These are phyloP conservation scores for Thecocarcelia acutangulata DNA, from an alignment of 2,888 invertebrate species.

Conservation along the genomic window DNA sequence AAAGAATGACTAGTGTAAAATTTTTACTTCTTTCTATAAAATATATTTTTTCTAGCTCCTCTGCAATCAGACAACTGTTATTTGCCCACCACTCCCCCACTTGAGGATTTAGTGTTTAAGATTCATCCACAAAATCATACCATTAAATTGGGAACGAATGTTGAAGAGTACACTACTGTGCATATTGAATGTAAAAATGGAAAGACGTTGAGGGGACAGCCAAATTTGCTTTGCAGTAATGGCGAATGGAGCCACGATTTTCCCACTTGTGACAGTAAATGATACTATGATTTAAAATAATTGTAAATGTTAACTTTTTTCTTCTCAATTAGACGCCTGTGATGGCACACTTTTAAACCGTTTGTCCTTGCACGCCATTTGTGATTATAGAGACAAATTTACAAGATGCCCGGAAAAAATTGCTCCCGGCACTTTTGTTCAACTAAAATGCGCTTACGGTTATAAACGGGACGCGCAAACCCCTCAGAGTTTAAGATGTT, in stretches of 20 bases:
- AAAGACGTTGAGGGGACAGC: neutral
- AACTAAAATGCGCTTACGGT: slow-evolving; percentile 46
- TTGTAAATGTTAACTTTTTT: neutral
- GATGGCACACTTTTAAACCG: slow-evolving; percentile 23
- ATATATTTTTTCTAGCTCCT: neutral
- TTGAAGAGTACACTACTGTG: slow-evolving; percentile 8
- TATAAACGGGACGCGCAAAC: slow-evolving; percentile 1
- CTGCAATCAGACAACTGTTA: neutral
- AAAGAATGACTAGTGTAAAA: too few species aligned
- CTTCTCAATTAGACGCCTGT: slow-evolving; percentile 44
- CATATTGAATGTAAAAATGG: slow-evolving; percentile 37
- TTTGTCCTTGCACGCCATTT: slow-evolving; percentile 33
- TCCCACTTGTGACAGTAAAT: slow-evolving; percentile 39
- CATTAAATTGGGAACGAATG: slow-evolving; percentile 6
- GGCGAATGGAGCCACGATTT: slow-evolving; percentile 71
- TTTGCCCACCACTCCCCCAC: slow-evolving; percentile 25
- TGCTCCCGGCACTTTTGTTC: slow-evolving; percentile 54
- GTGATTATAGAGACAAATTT: neutral
- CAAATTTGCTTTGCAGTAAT: slow-evolving; percentile 38
- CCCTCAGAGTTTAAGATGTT: slow-evolving; percentile 15
- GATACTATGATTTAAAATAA: too few species aligned
- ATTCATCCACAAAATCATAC: slow-evolving; percentile 45
- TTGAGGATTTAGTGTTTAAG: slow-evolving; percentile 15
- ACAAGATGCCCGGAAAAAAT: slow-evolving; percentile 37
- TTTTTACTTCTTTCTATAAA: too few species aligned